These are phyloP conservation scores for Chinchilla lanigera DNA, from an alignment of 2,113 vertebrate species.

Conservation along the genomic window DNA sequence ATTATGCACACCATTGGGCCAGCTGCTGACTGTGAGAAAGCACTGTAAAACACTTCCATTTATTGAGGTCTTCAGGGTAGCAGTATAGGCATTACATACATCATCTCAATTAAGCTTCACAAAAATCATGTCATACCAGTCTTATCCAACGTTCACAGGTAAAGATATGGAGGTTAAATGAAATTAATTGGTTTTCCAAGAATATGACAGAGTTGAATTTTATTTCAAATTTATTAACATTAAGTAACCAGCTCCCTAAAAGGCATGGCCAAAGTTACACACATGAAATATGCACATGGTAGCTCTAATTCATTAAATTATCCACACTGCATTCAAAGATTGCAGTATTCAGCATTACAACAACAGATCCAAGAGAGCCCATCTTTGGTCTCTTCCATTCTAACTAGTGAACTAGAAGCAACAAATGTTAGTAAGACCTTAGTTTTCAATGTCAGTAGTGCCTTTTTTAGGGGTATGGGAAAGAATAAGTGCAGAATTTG, in stretches of 20 bases:
- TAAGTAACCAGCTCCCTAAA: background rate
- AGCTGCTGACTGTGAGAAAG: background rate
- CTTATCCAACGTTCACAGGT: background rate
- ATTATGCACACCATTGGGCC: background rate
- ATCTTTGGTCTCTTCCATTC: background rate
- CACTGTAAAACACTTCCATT: background rate
- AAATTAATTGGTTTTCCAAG: background rate
- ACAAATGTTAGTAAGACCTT: background rate
- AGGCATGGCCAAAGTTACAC: background rate
- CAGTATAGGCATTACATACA: background rate
- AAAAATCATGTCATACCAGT: background rate
- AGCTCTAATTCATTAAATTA: background rate
- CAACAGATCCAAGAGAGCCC: background rate
- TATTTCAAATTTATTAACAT: conserved; percentile 27
- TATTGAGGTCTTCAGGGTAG: background rate
- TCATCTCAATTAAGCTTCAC: background rate
- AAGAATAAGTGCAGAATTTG: conserved; percentile 1
- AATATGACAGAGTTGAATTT: background rate
- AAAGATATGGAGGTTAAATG: background rate
- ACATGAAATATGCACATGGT: background rate
- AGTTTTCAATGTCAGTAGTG: background rate
- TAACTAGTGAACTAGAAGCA: background rate
- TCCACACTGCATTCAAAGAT: background rate
- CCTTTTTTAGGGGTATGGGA: background rate
- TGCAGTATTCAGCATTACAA: background rate